A percentile compares a stretch with the other conserved stretches of the same genome.
Conservation (phyloP, 2,888 invertebrate genomes). For the Furcula furcula region DNA sequence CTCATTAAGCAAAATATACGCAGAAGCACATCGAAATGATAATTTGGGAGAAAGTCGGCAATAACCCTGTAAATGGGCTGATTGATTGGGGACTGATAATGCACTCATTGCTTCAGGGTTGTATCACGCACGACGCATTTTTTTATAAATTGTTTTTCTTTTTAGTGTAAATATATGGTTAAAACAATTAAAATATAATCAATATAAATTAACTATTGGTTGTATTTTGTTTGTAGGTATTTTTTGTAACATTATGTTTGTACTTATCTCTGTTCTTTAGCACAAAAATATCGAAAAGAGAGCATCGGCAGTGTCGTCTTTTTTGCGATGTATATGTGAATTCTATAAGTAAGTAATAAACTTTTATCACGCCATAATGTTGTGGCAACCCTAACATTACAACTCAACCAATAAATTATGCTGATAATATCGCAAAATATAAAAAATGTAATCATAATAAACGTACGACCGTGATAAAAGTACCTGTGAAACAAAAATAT, state of each 20-base stretch:
- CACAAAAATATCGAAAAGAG: too few species aligned
- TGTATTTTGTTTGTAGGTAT: too few species aligned
- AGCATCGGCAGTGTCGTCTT: too few species aligned
- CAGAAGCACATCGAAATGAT: conserved; percentile 23
- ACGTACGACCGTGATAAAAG: conserved; percentile 18
- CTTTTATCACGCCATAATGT: too few species aligned
- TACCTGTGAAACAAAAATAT: conserved; percentile 17
- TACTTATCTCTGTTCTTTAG: too few species aligned
- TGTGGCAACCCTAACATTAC: conserved; percentile 17
- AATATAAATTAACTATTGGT: too few species aligned
- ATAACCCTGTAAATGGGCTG: conserved; percentile 26
- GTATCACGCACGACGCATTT: too few species aligned
- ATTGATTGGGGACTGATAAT: conserved; percentile 39
- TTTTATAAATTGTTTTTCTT: too few species aligned
- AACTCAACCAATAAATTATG: conserved; percentile 28
- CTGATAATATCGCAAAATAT: conserved; percentile 28
- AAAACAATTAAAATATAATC: too few species aligned
- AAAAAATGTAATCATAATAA: conserved; percentile 20
- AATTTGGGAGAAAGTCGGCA: conserved; percentile 29
- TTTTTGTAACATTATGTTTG: too few species aligned
- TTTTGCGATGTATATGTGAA: neutral
- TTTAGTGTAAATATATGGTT: too few species aligned
- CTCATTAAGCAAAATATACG: conserved; percentile 26
- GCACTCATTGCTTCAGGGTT: conserved; percentile 1
- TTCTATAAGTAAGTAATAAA: too few species aligned